Conservation (phyloP, 2,797 vertebrate species). For the Tamandua tetradactyla region DNA sequence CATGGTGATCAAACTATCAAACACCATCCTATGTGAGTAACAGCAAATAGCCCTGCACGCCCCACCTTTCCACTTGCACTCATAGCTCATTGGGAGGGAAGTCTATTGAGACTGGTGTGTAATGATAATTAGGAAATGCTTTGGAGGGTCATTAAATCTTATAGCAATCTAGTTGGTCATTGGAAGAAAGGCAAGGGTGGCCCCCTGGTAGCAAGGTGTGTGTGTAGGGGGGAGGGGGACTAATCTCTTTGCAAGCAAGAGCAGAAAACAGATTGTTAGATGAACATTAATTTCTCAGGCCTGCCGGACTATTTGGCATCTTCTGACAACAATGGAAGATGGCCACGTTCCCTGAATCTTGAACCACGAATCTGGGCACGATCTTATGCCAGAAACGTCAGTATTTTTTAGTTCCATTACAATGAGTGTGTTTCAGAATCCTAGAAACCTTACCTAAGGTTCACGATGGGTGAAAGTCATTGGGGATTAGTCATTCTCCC, state of each 20-base stretch:
- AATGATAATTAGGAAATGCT: neutral
- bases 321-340: neutral
- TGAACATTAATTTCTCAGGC: neutral
- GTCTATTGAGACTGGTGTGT: neutral
- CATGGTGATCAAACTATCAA: too few species aligned
- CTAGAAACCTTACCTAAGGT: neutral
- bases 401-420: neutral
- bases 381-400: neutral
- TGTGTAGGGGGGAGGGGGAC: too few species aligned
- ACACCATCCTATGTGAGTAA: neutral
- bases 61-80: neutral
- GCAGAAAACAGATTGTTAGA: neutral
- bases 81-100: neutral
- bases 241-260: neutral
- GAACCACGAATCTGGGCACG: neutral
- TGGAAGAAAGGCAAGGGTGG: neutral
- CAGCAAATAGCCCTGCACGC: rapidly evolving
- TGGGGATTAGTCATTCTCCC: neutral
- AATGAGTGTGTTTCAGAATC: neutral
- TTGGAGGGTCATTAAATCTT: neutral
- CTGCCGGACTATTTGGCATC: neutral
- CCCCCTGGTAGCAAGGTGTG: neutral
- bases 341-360: rapidly evolving
- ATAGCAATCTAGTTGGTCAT: neutral
- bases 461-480: neutral